Evolutionary conservation across 1,140 invertebrate species (phyloP), one percentile per base, ranked within the genome.

Genomic region (Andricus grossulariae): DNA sequence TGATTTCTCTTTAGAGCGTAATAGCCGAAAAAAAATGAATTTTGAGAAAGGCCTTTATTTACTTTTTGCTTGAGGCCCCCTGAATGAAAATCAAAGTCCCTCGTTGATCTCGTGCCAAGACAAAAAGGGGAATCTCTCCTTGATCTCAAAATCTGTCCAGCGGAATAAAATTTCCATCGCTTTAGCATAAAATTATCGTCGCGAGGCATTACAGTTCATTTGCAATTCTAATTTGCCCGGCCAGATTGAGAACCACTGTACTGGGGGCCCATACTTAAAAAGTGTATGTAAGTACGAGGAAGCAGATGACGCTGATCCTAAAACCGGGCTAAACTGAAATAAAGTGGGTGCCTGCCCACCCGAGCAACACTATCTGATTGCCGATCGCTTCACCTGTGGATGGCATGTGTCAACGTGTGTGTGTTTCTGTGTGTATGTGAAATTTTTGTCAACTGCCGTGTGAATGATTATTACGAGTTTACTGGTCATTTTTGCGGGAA

Each of bases 211-310:
- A 60, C 49, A 6, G 32, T 72, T 77, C 25, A 77, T 80, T 80
- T 77, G 79, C 79, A 80, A 80, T 77, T 75, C 76, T 75, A 73
- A 77, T 80, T 71, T 2, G 18, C 51, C 55, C 50, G 60, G 45
- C n/a, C n/a, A 74, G 75, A 49, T 16, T 72, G 78, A 76, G 78
- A 60, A 57, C 74, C 75, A 57, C 78, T 75, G 73, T 15, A 6
- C 6, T 16, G 45, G 16, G 12, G 50, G 32, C 2, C 15, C 21
- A 50, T 12, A 49, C 15, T 66, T 39, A 15, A 60, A 60, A 60
- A 19, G 10, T 18, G 10, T 19, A 55, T 10, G 18, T 12, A 55
- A 55, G 21, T 11, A n/a, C 10, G 12, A 57, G 12, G 21, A 11
- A 32, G 60, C 60, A 66, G 60, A 66, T 66, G 60, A 66, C 60